Percentiles rank a stretch among this genome's conserved stretches.
Evolutionary conservation across 1,140 invertebrate species (phyloP).

Genomic region (Neodiprion lecontei): DNA sequence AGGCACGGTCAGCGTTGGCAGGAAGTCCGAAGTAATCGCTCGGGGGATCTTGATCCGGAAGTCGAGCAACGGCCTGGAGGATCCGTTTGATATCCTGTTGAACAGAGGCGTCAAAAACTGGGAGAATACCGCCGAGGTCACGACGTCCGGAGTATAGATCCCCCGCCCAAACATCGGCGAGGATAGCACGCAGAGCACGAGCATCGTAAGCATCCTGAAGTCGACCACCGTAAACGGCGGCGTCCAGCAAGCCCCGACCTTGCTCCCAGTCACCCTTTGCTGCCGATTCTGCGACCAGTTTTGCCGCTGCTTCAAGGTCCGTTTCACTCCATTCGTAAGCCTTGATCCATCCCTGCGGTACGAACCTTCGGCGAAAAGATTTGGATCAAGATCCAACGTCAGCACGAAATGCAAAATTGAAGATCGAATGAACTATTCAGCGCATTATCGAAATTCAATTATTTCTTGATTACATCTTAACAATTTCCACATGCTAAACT

Average conservation of each 20-base stretch:
- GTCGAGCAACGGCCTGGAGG: conserved; percentile 59
- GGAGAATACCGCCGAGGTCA: conserved; percentile 63
- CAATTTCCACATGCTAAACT: conserved; percentile 60
- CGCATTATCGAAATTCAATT: too few species aligned
- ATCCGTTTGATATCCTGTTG: conserved; percentile 69
- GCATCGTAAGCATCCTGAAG: conserved; percentile 85
- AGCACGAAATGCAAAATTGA: conserved; percentile 5
- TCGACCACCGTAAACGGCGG: conserved; percentile 87
- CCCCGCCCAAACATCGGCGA: conserved; percentile 75
- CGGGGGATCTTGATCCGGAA: conserved; percentile 74
- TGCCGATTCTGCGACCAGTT: conserved; percentile 69
- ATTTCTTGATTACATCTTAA: too few species aligned
- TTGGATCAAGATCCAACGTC: background rate
- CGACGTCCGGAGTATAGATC: conserved; percentile 66
- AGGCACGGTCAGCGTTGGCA: conserved; percentile 80
- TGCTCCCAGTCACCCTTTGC: conserved; percentile 73
- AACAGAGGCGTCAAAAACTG: conserved; percentile 60
- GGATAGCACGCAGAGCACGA: conserved; percentile 75
- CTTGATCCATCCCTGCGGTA: conserved; percentile 60
- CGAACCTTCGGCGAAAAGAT: conserved; percentile 39
- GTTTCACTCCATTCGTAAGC: conserved; percentile 87
- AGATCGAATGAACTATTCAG: background rate
- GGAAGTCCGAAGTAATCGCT: conserved; percentile 78
- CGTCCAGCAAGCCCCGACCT: conserved; percentile 80
- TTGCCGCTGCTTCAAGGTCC: conserved; percentile 80